These are phyloP conservation scores for Perccottus glenii DNA, from an alignment of 2,113 vertebrate species.

Conservation along the genomic window DNA sequence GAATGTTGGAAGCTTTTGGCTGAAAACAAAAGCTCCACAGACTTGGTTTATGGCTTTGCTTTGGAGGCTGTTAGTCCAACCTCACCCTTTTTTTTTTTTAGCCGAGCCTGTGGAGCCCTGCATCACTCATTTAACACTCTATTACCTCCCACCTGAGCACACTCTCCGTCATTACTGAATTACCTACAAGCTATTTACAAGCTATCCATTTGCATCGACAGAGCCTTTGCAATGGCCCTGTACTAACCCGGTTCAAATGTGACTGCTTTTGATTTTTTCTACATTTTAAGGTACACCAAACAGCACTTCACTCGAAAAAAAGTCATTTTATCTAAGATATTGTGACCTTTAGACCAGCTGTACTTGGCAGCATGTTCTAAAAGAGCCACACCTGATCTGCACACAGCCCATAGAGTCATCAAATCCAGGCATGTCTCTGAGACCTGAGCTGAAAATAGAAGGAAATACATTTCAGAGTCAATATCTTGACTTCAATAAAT, in stretches of 20 bases:
- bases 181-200: conserved; percentile 61
- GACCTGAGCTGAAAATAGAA: conserved; percentile 15
- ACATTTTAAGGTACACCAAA: conserved; percentile 6
- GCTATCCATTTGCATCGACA: conserved; percentile 63
- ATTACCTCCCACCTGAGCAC: conserved; percentile 71
- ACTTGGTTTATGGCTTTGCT: neutral
- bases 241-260: conserved; percentile 9
- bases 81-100: conserved; percentile 29
- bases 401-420: conserved; percentile 5
- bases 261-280: conserved; percentile 14
- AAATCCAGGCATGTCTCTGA: conserved; percentile 16
- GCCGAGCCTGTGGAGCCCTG: conserved; percentile 49
- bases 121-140: conserved; percentile 68
- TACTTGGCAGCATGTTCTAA: conserved; percentile 2
- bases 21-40: conserved; percentile 22
- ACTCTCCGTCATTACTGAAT: conserved; percentile 65
- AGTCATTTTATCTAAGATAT: neutral
- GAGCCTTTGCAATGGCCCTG: conserved; percentile 33
- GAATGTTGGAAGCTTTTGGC: conserved; percentile 34
- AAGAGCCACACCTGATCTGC: conserved; percentile 13
- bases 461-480: conserved; percentile 36
- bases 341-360: conserved; percentile 7
- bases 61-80: conserved; percentile 15
- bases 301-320: neutral
- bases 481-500: conserved; percentile 50